Conservation (phyloP, 2,888 invertebrate species). For the Eurytoma adleriae region DNA sequence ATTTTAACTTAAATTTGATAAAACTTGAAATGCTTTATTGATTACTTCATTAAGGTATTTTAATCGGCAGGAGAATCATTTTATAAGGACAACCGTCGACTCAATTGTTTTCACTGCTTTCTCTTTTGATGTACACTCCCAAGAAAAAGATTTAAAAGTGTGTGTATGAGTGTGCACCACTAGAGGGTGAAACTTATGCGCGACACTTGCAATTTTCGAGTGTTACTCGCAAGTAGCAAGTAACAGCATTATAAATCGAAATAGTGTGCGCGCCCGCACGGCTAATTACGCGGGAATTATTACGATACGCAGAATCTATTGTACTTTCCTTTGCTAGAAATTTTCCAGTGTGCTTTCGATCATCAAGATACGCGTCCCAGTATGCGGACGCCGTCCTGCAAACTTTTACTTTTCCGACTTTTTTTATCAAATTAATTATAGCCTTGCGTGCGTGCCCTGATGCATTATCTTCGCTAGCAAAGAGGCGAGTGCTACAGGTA, state of each 20-base stretch:
- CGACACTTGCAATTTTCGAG: slow-evolving; percentile 13
- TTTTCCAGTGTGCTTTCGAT: slow-evolving; percentile 36
- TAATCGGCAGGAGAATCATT: slow-evolving; percentile 12
- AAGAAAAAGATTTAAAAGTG: neutral
- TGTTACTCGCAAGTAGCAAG: no score
- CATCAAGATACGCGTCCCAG: slow-evolving; percentile 21
- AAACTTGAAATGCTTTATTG: no score
- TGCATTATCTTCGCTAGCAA: no score
- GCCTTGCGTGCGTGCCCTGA: no score
- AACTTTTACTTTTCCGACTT: slow-evolving; percentile 35
- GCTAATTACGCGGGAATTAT: slow-evolving; percentile 19
- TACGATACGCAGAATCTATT: slow-evolving; percentile 29
- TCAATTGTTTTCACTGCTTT: slow-evolving; percentile 29
- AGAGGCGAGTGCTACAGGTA: no score
- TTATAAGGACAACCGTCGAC: slow-evolving; percentile 12
- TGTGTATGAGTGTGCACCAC: neutral
- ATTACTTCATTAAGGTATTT: slow-evolving; percentile 17
- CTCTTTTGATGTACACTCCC: slow-evolving; percentile 4
- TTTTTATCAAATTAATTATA: no score
- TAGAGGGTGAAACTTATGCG: neutral
- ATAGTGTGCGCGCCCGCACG: neutral
- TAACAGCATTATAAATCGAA: slow-evolving; percentile 29
- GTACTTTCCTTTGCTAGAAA: slow-evolving; percentile 43
- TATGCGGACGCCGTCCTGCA: neutral
- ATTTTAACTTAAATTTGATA: no score